phyloP scores from a whole-genome alignment of 2,797 vertebrate species.

The Onychomys torridus region DNA sequence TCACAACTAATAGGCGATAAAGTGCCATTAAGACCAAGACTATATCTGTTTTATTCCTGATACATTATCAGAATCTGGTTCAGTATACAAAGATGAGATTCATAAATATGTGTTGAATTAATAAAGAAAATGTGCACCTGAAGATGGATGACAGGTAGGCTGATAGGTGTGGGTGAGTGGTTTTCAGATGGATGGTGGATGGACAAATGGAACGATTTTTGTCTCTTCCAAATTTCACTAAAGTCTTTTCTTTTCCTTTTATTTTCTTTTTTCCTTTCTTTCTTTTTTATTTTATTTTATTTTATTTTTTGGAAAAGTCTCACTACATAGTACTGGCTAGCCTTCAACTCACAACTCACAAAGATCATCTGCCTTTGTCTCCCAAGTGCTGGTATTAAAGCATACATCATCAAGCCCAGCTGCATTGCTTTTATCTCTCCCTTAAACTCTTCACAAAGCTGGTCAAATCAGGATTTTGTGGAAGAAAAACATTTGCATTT shows the following conservation, averaged over 20 bases:
- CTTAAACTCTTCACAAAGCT: not conserved
- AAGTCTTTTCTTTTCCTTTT: not conserved
- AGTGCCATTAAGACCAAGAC: not conserved
- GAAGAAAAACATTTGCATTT: not conserved
- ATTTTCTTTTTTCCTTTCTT: not conserved
- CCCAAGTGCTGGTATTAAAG: not conserved
- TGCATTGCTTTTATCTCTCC: not conserved
- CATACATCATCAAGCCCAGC: not conserved
- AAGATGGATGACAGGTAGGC: not conserved
- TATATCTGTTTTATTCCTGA: not conserved
- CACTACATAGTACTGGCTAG: not conserved
- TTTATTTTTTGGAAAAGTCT: not conserved
- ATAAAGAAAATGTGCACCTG: not conserved
- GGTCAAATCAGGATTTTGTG: not conserved
- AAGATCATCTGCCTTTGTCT: not conserved
- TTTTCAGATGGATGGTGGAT: not conserved
- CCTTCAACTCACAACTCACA: not conserved
- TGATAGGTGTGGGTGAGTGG: not conserved
- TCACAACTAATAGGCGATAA: not conserved
- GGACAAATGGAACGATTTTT: not conserved
- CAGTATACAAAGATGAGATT: not conserved
- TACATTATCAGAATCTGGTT: not conserved
- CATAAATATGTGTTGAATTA: conserved; percentile 1
- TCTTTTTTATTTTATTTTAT: not conserved
- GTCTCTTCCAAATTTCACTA: conserved; percentile 15